These are phyloP conservation scores for Odontocerum albicorne DNA, from an alignment of 2,888 invertebrate species.

Conservation along the genomic window DNA sequence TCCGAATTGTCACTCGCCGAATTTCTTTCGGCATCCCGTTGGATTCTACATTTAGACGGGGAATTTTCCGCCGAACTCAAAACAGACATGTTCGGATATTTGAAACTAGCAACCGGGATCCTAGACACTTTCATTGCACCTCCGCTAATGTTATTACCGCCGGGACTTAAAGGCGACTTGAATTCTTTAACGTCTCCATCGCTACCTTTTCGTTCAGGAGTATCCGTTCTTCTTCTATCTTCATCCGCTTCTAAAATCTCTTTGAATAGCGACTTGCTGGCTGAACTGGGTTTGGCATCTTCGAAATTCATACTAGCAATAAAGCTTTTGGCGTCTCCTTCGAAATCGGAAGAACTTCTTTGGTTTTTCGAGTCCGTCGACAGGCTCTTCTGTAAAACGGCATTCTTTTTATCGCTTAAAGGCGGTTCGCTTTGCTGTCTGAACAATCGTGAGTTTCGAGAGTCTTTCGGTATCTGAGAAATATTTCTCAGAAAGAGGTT, in stretches of 20 bases:
- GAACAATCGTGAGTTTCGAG: constrained; percentile 46
- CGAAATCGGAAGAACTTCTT: constrained; percentile 13
- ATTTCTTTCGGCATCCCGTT: constrained; percentile 29
- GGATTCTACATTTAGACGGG: constrained; percentile 31
- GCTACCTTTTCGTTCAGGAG: constrained; percentile 28
- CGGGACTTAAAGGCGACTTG: constrained; percentile 42
- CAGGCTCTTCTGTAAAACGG: constrained; percentile 47
- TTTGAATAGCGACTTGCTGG: constrained; percentile 17
- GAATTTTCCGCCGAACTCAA: constrained; percentile 34
- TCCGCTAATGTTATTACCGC: constrained; percentile 21
- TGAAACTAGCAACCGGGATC: constrained; percentile 54
- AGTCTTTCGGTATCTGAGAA: constrained; percentile 51
- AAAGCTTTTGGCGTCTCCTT: constrained; percentile 4
- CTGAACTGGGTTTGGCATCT: constrained; percentile 20
- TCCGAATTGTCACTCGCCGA: constrained; percentile 46
- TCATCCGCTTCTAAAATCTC: constrained; percentile 38
- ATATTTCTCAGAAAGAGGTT: constrained; percentile 51
- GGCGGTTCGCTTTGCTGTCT: constrained; percentile 52
- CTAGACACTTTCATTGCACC: constrained; percentile 47
- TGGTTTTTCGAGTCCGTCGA: constrained; percentile 48
- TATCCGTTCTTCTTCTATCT: constrained; percentile 35
- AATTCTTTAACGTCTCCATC: constrained; percentile 33
- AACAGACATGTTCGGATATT: constrained; percentile 46
- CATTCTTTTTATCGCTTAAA: constrained; percentile 45
- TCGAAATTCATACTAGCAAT: constrained; percentile 38